Evolutionary conservation across 2,888 invertebrate species (phyloP), one percentile per base, ranked within the genome.

Genomic region (Stenichneumon culpator): DNA sequence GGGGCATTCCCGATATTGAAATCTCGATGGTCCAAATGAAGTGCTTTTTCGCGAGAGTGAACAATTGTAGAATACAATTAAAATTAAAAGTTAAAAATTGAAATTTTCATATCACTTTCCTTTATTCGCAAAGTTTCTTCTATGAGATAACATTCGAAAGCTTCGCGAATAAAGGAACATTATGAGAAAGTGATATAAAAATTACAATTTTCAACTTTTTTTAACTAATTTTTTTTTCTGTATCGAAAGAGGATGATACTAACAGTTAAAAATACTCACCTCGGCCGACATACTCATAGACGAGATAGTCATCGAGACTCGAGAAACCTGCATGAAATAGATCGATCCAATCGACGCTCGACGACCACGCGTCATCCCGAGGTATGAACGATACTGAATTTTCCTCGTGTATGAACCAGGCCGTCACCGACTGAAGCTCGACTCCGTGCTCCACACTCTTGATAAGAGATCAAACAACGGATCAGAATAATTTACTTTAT

Each of bases 331-430:
- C 96, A 96, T 96, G 96, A 92, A 96, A 98, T 63, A 99, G 95
- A 6, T 98, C 98, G 88, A 99, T 97, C 98, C 98, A 99, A 92
- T 99, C 99, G 91, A 96, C 96, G 3, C 95, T 94, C 22, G 96
- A 95, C 36, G 97, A 95, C 82, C 94, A 94, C 0, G 95, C 95
- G 88, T 96, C 95, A 0, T 95, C 95, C 0, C 95, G 95, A 79
- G 96, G 94, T 83, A 93, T 94, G 89, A 95, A 96, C 11, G 95
- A 95, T 52, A 96, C 95, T 84, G 95, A 95, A 92, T 97, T 97
- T 44, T 96, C 96, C 89, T 97, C 96, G 14, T 97, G 97, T 83
- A 97, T 96, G 90, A 95, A 96, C 98, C 98, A 98, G 14, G 95
- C 94, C 0, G 93, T 93, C 65, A 97, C 95, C 0, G 96, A 95